phyloP scores from a whole-genome alignment of 2,797 vertebrate species.

The Monodelphis domestica region DNA sequence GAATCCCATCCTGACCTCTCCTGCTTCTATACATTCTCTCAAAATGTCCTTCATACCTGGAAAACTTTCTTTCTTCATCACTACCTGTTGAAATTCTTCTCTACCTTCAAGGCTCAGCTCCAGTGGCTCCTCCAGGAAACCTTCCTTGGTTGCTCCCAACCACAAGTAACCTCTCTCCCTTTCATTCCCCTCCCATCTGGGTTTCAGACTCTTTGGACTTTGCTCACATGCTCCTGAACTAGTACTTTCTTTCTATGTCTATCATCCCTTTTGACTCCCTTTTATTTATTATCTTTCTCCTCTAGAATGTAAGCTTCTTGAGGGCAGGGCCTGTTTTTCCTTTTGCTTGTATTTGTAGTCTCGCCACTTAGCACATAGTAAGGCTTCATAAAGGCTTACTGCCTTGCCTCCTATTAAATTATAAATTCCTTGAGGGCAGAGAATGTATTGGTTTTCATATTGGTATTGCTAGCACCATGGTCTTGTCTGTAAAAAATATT shows the following conservation, averaged over 20 bases:
- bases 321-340: background rate
- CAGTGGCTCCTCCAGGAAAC: background rate
- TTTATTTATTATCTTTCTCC: background rate
- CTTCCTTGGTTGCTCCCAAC: background rate
- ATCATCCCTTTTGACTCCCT: background rate
- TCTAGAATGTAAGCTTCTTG: background rate
- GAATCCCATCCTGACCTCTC: background rate
- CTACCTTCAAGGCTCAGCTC: background rate
- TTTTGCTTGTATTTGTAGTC: background rate
- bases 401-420: background rate
- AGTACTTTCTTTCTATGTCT: background rate
- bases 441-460: background rate
- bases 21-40: background rate
- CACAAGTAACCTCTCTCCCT: background rate
- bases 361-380: background rate
- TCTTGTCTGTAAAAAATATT: background rate
- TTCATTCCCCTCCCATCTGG: background rate
- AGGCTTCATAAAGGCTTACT: background rate
- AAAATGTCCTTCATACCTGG: background rate
- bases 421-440: background rate
- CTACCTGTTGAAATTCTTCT: background rate
- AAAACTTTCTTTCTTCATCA: background rate
- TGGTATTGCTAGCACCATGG: background rate
- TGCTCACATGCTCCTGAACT: background rate
- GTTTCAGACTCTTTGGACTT: background rate